Conservation (phyloP, 2,888 invertebrate species). For the Eupithecia exiguata region DNA sequence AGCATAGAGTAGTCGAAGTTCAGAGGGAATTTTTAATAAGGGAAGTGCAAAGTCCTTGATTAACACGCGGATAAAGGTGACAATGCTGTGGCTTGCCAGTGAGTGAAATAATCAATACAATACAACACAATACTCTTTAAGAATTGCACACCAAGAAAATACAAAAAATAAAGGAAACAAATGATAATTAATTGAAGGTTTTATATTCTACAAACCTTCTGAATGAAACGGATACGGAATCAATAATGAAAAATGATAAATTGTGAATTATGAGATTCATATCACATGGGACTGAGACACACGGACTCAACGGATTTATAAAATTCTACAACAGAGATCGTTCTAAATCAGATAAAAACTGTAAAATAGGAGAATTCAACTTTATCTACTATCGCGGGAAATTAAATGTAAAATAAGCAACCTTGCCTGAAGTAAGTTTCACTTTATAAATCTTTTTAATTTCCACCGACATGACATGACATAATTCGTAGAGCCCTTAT, state of each 20-base stretch:
- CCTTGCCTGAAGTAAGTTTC: neutral
- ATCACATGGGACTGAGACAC: neutral
- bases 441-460: too few relatives aligned
- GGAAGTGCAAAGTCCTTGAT: neutral
- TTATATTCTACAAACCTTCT: neutral
- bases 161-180: too few relatives aligned
- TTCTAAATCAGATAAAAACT: too few relatives aligned
- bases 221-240: neutral
- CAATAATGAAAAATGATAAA: neutral
- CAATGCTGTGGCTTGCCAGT: neutral
- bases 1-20: conserved; percentile 21
- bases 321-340: neutral
- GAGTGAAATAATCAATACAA: neutral
- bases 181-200: neutral
- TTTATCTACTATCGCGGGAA: neutral
- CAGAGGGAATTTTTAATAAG: conserved; percentile 12
- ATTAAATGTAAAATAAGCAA: neutral
- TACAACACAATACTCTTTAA: too few relatives aligned
- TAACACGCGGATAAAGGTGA: neutral
- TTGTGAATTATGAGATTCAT: neutral
- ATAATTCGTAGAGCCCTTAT: too few relatives aligned
- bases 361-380: too few relatives aligned
- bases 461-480: too few relatives aligned
- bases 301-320: too few relatives aligned
- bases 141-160: too few relatives aligned